Evolutionary conservation across 1,140 invertebrate species (phyloP), one percentile per base, ranked within the genome.

Genomic region (Cardiocondyla obscurior): DNA sequence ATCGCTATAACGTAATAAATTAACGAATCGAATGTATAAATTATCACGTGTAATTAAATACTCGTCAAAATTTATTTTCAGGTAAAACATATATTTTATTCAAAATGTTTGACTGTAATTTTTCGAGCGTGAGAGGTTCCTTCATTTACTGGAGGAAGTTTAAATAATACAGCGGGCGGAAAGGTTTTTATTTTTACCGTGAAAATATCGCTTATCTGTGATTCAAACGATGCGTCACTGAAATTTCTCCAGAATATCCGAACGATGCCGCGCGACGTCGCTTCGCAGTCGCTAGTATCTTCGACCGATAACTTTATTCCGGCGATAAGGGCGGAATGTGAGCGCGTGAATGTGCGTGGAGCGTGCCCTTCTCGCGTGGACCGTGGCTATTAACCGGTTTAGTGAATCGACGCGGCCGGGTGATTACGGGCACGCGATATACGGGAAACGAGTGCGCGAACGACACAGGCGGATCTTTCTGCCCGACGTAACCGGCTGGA

Each of bases 371-470:
- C 28, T 57, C 36, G 42, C 69, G 55, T 60, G 25, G 57, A 44
- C 30, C 57, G 55, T 25, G 14, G 51, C 81, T 83, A 84, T 83
- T 87, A 87, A 84, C 82, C 44, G 82, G 82, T 73, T 86, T 73
- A 69, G 85, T 87, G 65, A 87, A 87, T 87, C 85, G 60, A 51
- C 60, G 19, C 60, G 62, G 22, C 55, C 22, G 44, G 12, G 53
- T 55, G 67, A 87, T 87, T 87, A 84, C 55, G 85, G 57, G 28
- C 74, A 84, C 74, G 67, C 67, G 82, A 87, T 81, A 58, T 28
- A 74, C 55, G 76, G n/a, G n/a, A 16, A 30, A 19, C 19, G 25
- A 51, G 64, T 53, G 49, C 79, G 42, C 44, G 60, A 42, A 62
- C 49, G 36, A 58, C 22, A 42, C 39, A 4, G 10, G 62, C 67